These are phyloP conservation scores for Anoncus sp. DNA, from an alignment of 2,888 invertebrate species.

Conservation along the genomic window DNA sequence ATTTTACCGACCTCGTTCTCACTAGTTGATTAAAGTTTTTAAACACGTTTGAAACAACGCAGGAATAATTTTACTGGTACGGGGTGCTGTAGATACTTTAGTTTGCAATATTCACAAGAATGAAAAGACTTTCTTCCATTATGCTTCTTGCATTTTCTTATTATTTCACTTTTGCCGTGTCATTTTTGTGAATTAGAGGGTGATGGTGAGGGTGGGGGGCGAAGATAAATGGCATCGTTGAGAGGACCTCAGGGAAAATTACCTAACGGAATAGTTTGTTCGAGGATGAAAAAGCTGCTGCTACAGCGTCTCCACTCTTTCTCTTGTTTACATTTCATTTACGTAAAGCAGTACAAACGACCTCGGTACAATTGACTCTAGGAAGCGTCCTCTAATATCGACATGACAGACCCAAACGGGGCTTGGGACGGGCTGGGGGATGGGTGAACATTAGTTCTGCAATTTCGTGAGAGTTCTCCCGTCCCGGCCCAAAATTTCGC, in stretches of 20 bases:
- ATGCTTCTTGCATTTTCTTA: background rate
- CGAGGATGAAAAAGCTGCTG: constrained; percentile 52
- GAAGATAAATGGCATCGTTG: constrained; percentile 13
- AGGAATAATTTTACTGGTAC: background rate
- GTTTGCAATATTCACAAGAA: background rate
- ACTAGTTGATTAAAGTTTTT: background rate
- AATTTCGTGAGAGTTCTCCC: constrained; percentile 45
- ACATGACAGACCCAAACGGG: constrained; percentile 23
- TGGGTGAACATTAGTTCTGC: constrained; percentile 52
- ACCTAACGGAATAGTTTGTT: constrained; percentile 52
- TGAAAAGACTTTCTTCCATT: background rate
- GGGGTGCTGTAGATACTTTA: background rate
- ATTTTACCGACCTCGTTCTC: too few relatives aligned
- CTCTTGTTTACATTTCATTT: constrained; percentile 63
- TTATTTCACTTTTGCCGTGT: constrained; percentile 11
- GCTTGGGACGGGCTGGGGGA: background rate
- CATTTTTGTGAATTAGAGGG: constrained; percentile 5
- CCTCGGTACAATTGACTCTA: constrained; percentile 57
- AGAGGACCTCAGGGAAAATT: constrained; percentile 12
- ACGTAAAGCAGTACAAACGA: constrained; percentile 59
- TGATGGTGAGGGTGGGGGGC: background rate
- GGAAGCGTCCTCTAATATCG: constrained; percentile 37
- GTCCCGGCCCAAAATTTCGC: background rate
- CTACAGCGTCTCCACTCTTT: constrained; percentile 25
- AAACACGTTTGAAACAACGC: background rate